Base-by-base conservation (phyloP, 2,888 invertebrate genomes). In the Leuctra nigra region DNA sequence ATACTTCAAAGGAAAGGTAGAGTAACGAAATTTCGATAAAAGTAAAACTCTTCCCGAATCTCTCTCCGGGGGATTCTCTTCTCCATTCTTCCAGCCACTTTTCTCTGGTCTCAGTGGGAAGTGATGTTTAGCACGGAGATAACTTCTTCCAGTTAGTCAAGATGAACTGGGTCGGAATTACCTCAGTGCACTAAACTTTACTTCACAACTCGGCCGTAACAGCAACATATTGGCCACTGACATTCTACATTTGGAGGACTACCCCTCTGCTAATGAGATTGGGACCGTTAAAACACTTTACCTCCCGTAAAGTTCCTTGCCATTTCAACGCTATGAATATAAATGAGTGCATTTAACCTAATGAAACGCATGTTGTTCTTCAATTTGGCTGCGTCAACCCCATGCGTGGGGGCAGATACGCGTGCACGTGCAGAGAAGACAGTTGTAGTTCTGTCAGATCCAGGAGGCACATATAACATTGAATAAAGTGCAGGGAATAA, bases 241-340 rank as follows among this genome's bases (percentile, higher is more conserved):
- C 39, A 11, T 18, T 16, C 39, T n/a, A 38, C 7, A 4, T 38
- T 13, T 2, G 4, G 20, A 16, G 18, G 2, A 29, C 18, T 14
- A 20, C 39, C 16, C 20, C 13, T 39, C 16, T 20, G 47, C 20
- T 50, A 50, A 50, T 50, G 50, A 50, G 50, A 50, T 50, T 50
- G 35, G 22, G 50, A 18, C 50, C 50, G 50, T 50, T 50, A 33
- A 50, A 50, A 50, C 50, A 50, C 33, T 50, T 50, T 50, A 35
- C 50, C 50, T 50, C 35, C 18, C 50, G 50, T 50, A 35, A 50
- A 50, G 50, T 50, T 50, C 16, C 50, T 50, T 16, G n/a, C 50
- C 33, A 33, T 50, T 29, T 50, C 35, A 50, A 33, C 50, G 18
- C 50, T 47, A 50, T 50, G 50, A 50, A 50, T 50, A 50, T 50